Base-by-base conservation (phyloP, 1,140 invertebrate genomes). In the Conus ventricosus region DNA sequence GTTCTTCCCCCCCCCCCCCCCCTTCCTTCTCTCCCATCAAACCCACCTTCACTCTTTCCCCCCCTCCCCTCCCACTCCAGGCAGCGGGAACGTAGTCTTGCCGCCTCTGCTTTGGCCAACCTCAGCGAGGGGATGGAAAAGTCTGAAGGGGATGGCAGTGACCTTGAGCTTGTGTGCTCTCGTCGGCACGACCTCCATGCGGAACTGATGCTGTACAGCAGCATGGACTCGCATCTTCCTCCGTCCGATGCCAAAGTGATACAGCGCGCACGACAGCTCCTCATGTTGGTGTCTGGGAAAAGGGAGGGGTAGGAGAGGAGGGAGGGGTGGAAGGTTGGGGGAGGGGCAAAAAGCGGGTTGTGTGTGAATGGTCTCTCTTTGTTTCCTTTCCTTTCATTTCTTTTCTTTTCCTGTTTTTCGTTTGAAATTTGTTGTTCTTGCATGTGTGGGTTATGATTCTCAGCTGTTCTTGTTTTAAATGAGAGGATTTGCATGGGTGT, bases 201-300 rank as follows among this genome's bases (percentile, higher is more conserved):
- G 60, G 89, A 89, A 57, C 82, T 88, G 71, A 67, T 87, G 55
- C 60, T 90, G 20, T 90, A 90, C 85, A 90, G 89, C 76, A 57
- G 53, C 39, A 75, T 90, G 39, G 90, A 89, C 83, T 85, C 87
- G 25, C 60, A 81, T 82, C 86, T 90, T 13, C 82, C 86, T 23
- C 88, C 86, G 7, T 85, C 86, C 20, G 89, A 91, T 17, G 84
- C 86, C 71, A 84, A 87, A 67, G 89, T 90, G 63, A 91, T 91
- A 17, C 91, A 88, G 20, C 87, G 86, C 71, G 89, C 91, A 54
- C 84, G 86, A 39, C 89, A 89, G 67, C 88, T 91, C n/a, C 88
- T 91, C 85, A 90, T 89, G 91, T 91, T 60, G 57, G 57, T 60
- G 57, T 60, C 57, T 60, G 39, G 39, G 39, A 15, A 60, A 4